Base-by-base conservation (phyloP, 2,888 invertebrate species). In the Hymenopus coronatus region DNA sequence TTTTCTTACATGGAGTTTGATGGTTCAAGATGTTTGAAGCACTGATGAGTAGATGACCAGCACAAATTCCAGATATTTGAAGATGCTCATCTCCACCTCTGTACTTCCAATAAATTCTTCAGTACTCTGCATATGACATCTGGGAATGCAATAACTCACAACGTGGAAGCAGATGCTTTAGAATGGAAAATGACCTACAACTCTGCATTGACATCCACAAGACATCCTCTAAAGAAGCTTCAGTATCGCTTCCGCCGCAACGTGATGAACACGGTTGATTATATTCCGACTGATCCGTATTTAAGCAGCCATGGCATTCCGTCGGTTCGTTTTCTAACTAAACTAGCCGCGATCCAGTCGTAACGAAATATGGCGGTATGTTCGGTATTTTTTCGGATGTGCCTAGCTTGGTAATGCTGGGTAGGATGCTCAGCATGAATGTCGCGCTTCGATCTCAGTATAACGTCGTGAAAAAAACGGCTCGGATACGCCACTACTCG, bases 211-310 rank as follows among this genome's bases (percentile, higher is more conserved):
- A 70, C 54, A 70, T 20, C 54, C 54, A 70, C 25, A 25, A 70
- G 15, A 20, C 54, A 70, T 70, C 54, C 25, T 70, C 54, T 70
- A 70, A 70, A 70, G 54, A 70, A 70, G 54, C 54, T 70, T 70
- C 54, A 70, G 54, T 70, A 70, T 70, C 54, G 54, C 25, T 70
- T 70, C 54, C 54, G 54, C 20, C 54, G 54, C 54, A 82, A 9
- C 87, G 82, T 82, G 87, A 82, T 33, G 82, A 87, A 82, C 87
- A 87, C 81, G 87, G 87, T 87, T 87, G 87, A 87, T 82, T 9
- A 28, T 27, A 33, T 27, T 82, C 54, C 54, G 54, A 70, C 20
- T 20, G 20, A 70, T 86, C 28, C 86, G 28, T 30, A 86, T 70
- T 81, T 30, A 30, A 81, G 86, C 86, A 86, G 87, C 28, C n/a